Base-by-base conservation (phyloP, 1,140 invertebrate species). In the Drosophila nigrodunni region DNA sequence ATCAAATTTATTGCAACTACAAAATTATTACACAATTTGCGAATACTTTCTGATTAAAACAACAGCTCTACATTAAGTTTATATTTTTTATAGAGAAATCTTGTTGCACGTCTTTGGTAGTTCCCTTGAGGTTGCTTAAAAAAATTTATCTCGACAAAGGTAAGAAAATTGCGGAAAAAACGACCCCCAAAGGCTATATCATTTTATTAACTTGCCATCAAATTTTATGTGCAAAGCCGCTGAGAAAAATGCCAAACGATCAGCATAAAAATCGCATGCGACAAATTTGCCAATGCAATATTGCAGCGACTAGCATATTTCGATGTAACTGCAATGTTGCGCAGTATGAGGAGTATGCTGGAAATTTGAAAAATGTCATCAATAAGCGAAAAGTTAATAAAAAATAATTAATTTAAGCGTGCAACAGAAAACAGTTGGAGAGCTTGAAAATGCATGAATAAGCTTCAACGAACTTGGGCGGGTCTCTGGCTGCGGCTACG, bases 381-480 rank as follows among this genome's bases (percentile, higher is more conserved):
- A 88, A 89, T 88, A 86, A 78, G 77, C 77, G 80, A 88, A 88
- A 88, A 88, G 83, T 88, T 88, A 88, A 88, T 88, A 88, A 88
- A 88, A 88, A 89, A 88, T 89, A 88, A 88, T 88, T 88, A 88
- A 88, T 88, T 88, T 88, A 83, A 78, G 80, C 77, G 77, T 67
- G 76, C 72, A 74, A 44, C 57, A 70, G 6, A 5, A 5, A 30
- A 43, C 43, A 37, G 43, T 35, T 54, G 30, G 39, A 54, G n/a
- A 52, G n/a, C 44, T 34, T 8, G 49, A 18, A 25, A 30, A 30
- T 30, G 25, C 25, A 30, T 30, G 25, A 30, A 30, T 30, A 30
- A 30, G 25, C 25, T 30, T 30, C 2, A 30, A 30, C 25, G 25
- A 30, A 15, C 11, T 65, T 69, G 78, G 82, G 82, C 79, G 75